phyloP scores from a whole-genome alignment of 2,888 invertebrate species.

The Trissoscelio sp. region DNA sequence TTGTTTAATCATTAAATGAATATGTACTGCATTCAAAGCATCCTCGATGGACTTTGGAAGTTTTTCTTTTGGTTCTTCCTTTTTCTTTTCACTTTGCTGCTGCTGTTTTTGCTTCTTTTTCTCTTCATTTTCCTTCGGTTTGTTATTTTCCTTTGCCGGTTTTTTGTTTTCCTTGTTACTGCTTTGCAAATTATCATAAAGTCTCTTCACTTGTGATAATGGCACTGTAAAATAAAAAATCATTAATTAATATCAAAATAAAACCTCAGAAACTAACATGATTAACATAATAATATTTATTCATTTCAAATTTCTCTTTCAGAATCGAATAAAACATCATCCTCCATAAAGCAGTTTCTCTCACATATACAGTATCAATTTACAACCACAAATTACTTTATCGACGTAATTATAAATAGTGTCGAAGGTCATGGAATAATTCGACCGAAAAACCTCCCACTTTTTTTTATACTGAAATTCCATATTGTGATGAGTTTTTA shows the following conservation, averaged over 20 bases:
- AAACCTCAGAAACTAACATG: background rate
- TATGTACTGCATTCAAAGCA: slow-evolving; percentile 86
- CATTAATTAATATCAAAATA: background rate
- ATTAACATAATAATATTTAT: too few species aligned
- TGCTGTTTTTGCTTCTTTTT: slow-evolving; percentile 84
- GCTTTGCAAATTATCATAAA: slow-evolving; percentile 87
- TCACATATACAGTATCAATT: too few species aligned
- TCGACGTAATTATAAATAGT: slow-evolving; percentile 31
- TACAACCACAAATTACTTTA: background rate
- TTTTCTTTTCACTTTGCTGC: slow-evolving; percentile 84
- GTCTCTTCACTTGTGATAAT: slow-evolving; percentile 87
- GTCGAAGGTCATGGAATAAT: slow-evolving; percentile 8
- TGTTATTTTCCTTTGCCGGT: slow-evolving; percentile 79
- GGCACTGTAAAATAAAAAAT: slow-evolving; percentile 85
- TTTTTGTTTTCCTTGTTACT: slow-evolving; percentile 86
- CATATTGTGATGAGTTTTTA: background rate
- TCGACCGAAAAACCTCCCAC: too few species aligned
- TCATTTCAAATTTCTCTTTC: too few species aligned
- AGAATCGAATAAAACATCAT: too few species aligned
- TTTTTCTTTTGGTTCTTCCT: slow-evolving; percentile 85
- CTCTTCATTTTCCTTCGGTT: slow-evolving; percentile 84
- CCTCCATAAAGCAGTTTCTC: too few species aligned
- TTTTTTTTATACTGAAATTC: too few species aligned
- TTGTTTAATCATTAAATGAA: background rate
- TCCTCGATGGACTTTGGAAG: slow-evolving; percentile 87